Conservation (phyloP, 2,888 invertebrate species). For the Cryptocephalus primarius region DNA sequence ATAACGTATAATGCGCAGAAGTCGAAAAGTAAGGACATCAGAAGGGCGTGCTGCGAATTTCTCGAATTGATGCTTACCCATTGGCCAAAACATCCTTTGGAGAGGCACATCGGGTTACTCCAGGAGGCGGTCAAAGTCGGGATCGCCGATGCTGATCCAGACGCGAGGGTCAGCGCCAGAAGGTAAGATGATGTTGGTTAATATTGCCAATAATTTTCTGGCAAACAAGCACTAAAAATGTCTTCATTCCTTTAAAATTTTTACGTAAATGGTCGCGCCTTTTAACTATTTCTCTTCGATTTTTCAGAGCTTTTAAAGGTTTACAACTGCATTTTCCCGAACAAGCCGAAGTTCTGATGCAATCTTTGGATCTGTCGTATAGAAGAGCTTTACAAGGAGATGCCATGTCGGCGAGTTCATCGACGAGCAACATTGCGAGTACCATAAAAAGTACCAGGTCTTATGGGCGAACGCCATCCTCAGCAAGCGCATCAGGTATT, state of each 20-base stretch:
- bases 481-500: constrained; percentile 38
- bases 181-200: constrained; percentile 45
- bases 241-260: no score
- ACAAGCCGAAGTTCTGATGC: constrained; percentile 74
- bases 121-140: constrained; percentile 79
- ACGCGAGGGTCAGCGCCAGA: constrained; percentile 71
- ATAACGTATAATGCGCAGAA: constrained; percentile 62
- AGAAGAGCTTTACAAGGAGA: constrained; percentile 49
- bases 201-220: neutral
- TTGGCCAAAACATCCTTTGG: constrained; percentile 78
- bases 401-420: constrained; percentile 46
- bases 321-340: constrained; percentile 86
- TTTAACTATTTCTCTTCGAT: neutral
- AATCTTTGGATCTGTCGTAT: constrained; percentile 69
- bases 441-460: constrained; percentile 35
- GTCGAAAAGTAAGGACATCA: constrained; percentile 87
- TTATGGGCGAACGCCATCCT: constrained; percentile 24
- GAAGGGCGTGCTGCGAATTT: constrained; percentile 69
- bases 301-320: constrained; percentile 72
- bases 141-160: constrained; percentile 87
- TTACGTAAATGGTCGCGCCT: no score
- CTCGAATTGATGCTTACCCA: constrained; percentile 70
- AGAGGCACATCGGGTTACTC: constrained; percentile 65
- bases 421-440: constrained; percentile 41
- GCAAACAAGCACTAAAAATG: no score